These are phyloP conservation scores for Rhyacophila evoluta DNA, from an alignment of 2,888 invertebrate species.

Conservation along the genomic window DNA sequence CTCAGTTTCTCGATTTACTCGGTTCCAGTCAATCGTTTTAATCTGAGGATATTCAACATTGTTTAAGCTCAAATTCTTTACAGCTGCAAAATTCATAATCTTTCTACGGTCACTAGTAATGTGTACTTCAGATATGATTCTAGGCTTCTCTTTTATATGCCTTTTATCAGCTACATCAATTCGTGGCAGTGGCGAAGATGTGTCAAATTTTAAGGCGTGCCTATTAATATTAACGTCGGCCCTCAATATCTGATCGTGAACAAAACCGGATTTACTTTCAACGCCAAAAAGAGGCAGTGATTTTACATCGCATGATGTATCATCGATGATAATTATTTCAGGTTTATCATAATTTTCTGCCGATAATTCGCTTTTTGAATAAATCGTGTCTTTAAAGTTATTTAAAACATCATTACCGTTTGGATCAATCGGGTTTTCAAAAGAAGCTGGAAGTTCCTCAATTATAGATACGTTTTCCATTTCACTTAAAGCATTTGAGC, in stretches of 20 bases:
- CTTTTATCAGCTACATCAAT: neutral
- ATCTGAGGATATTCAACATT: slow-evolving; percentile 38
- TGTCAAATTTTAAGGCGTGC: neutral
- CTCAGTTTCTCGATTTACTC: too few species aligned
- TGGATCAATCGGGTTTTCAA: slow-evolving; percentile 36
- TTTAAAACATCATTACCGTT: slow-evolving; percentile 10
- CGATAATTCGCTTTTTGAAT: slow-evolving; percentile 27
- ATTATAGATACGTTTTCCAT: slow-evolving; percentile 41
- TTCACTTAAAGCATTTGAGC: neutral
- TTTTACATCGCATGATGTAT: slow-evolving; percentile 48
- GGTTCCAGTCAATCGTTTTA: slow-evolving; percentile 34
- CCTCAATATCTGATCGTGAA: slow-evolving; percentile 23
- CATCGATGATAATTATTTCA: slow-evolving; percentile 46
- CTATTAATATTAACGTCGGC: neutral
- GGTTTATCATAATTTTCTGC: slow-evolving; percentile 38
- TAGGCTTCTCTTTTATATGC: slow-evolving; percentile 44
- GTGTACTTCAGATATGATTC: slow-evolving; percentile 47
- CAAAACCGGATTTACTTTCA: slow-evolving; percentile 32
- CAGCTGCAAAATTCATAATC: slow-evolving; percentile 40
- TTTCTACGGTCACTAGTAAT: slow-evolving; percentile 42
- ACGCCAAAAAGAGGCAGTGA: slow-evolving; percentile 29
- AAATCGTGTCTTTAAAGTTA: slow-evolving; percentile 33
- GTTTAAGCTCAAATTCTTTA: slow-evolving; percentile 40
- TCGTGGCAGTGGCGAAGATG: neutral
- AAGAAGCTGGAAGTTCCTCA: slow-evolving; percentile 43